Conservation (phyloP, 2,113 vertebrate species). For the Psilopsiagon aurifrons region DNA sequence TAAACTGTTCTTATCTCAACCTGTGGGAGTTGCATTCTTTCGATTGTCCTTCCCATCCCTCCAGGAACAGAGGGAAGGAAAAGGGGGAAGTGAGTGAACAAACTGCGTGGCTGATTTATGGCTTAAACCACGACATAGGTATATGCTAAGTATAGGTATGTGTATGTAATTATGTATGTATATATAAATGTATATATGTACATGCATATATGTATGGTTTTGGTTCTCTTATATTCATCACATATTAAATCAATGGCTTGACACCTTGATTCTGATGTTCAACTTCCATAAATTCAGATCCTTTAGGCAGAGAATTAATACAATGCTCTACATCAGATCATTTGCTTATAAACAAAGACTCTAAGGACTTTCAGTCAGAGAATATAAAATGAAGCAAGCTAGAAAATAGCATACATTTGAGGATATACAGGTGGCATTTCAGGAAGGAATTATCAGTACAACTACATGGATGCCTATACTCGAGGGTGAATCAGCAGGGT, state of each 20-base stretch:
- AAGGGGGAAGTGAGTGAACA: no score
- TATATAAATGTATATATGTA: background rate
- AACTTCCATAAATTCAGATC: background rate
- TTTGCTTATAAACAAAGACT: background rate
- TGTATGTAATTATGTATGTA: background rate
- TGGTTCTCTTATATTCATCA: background rate
- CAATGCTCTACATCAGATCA: background rate
- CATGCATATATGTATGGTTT: background rate
- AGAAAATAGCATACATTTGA: background rate
- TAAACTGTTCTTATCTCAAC: no score
- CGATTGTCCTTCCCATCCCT: no score
- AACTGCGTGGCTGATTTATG: no score
- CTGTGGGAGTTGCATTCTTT: no score
- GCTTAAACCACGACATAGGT: no score
- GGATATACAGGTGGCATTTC: background rate
- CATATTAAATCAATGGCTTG: background rate
- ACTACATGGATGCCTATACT: background rate
- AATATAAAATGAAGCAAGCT: background rate
- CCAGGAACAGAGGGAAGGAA: no score
- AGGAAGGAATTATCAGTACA: background rate
- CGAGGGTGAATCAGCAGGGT: background rate
- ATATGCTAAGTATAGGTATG: background rate
- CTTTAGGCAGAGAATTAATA: background rate
- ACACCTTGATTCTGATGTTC: background rate
- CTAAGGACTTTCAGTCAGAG: background rate